Base-by-base conservation (phyloP, 1,140 invertebrate genomes). In the Drosophila tsacasi region DNA sequence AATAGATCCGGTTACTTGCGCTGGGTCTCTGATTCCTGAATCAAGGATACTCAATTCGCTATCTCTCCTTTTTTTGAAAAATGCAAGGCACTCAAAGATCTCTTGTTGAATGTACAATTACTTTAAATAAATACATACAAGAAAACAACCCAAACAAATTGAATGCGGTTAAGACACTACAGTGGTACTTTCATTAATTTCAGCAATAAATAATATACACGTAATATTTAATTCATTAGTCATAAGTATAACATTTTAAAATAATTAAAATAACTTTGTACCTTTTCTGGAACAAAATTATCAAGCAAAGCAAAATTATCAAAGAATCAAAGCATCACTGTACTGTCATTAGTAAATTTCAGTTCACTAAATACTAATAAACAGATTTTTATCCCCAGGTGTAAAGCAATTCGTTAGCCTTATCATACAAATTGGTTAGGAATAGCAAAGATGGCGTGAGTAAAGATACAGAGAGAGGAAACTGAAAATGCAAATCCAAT, bases 1-100 rank as follows among this genome's bases (percentile, higher is more conserved):
- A 73, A 73, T 72, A 73, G 69, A 73, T 73, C 67, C 67, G 67
- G 37, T 73, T 73, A 73, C 67, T 73, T 13, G 25, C 1, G 37
- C 19, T 52, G 10, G n/a, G n/a, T 40, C 37, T 27, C 13, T 15
- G 35, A 21, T 40, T 74, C 39, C 30, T 10, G 30, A 58, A 42
- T 32, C 10, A 67, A 60, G 35, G 32, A 42, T 30, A n/a, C 40
- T 15, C 1, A 35, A 19, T 32, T 32, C 10, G 10, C 49, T 4
- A 13, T 8, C 27, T 19, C 3, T 25, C 3, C 21, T 10, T 19
- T n/a, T 10, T 7, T 9, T 27, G 9, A 27, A 17, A n/a, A 8
- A 46, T 13, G 21, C 30, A 25, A 25, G 32, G 8, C 19, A 37
- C 35, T 67, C 6, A 1, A 7, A 27, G 30, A 35, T 37, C 40